Evolutionary conservation across 2,797 vertebrate genomes (phyloP).

Genomic region (Chromobotia macracanthus): DNA sequence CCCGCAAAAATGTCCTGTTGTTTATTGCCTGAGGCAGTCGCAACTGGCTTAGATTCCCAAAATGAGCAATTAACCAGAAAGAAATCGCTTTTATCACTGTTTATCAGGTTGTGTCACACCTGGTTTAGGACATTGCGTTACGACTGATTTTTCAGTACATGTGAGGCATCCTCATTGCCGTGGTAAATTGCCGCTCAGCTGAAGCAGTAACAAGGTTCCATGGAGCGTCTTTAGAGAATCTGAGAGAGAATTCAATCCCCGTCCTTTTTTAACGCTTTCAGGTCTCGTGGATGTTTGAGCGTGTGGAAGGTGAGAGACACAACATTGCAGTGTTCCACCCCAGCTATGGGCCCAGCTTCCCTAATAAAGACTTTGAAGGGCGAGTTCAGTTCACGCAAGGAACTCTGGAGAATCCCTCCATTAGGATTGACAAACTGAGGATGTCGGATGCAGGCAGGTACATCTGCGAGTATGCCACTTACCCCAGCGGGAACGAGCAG

Average conservation of each 20-base stretch:
- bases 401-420: constrained; percentile 76
- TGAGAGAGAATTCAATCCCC: neutral
- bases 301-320: constrained; percentile 56
- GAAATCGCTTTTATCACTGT: neutral
- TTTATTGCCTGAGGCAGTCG: neutral
- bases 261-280: constrained; percentile 51
- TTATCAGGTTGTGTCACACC: neutral
- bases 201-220: neutral
- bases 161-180: neutral
- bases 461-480: constrained; percentile 86
- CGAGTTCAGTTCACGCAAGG: constrained; percentile 73
- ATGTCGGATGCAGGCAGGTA: constrained; percentile 84
- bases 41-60: neutral
- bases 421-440: constrained; percentile 72
- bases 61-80: neutral
- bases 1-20: neutral
- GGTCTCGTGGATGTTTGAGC: constrained; percentile 85
- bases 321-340: constrained; percentile 84
- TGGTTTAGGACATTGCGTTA: neutral
- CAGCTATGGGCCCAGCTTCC: constrained; percentile 74
- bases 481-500: constrained; percentile 82
- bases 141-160: neutral
- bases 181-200: neutral
- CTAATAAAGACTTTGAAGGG: constrained; percentile 64
- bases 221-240: neutral